Evolutionary conservation across 2,888 invertebrate genomes (phyloP), one percentile per base, ranked within the genome.

Genomic region (Germaria angustata): DNA sequence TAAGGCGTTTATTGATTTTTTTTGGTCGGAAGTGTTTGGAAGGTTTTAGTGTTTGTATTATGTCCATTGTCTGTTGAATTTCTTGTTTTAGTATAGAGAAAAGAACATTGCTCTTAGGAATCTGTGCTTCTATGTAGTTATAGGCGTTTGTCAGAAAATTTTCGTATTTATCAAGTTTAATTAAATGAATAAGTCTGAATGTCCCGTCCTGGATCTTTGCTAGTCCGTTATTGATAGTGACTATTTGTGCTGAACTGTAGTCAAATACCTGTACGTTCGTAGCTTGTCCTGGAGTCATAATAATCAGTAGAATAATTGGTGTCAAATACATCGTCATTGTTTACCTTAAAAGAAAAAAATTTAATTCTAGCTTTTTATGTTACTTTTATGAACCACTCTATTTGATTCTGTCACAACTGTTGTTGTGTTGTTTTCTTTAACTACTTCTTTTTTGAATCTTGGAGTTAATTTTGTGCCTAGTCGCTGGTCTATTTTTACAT

Each of bases 311-410:
- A 28, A 28, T 5, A 28, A 28, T 28, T 28, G n/a, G n/a, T n/a
- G n/a, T 28, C 6, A 28, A 28, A 28, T 28, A n/a, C n/a, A n/a
- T n/a, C n/a, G n/a, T n/a, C n/a, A n/a, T n/a, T n/a, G n/a, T 55
- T n/a, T 15, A 13, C n/a, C 32, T 11, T 36, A 36, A 5, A 28
- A 28, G 6, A 59, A 39, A 22, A 59, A 39, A 59, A n/a, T 22
- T 22, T 7, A 59, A n/a, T 7, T 32, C 32, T 55, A 32, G 20
- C 59, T 69, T 41, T 55, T 69, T 17, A 57, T 69, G n/a, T 69
- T 69, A 34, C 55, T 69, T 17, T 69, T 57, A 20, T 69, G 69
- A 17, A 57, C 57, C n/a, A n/a, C n/a, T n/a, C n/a, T n/a, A n/a
- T 53, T 57, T 15, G 71, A 34, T 49, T 46, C 49, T 46, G 57